Conservation (phyloP, 2,888 invertebrate species). For the Melieria picta region DNA sequence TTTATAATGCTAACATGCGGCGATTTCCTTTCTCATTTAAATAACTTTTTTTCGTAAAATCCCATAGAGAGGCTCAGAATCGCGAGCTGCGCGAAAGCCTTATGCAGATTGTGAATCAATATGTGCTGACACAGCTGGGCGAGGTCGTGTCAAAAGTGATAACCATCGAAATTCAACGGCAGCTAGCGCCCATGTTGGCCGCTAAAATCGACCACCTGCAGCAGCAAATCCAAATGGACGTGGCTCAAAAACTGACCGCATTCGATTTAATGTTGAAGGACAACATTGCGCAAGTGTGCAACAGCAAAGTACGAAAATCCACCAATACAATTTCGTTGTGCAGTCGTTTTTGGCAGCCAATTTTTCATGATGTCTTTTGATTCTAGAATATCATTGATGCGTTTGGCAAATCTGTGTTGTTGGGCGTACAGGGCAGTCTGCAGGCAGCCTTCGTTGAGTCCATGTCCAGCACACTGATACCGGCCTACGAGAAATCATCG, state of each 20-base stretch:
- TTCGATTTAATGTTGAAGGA: slow-evolving; percentile 82
- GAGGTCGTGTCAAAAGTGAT: slow-evolving; percentile 70
- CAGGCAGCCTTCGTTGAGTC: slow-evolving; percentile 82
- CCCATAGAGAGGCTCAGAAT: slow-evolving; percentile 66
- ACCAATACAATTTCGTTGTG: background rate
- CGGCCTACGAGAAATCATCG: slow-evolving; percentile 87
- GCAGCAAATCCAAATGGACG: slow-evolving; percentile 77
- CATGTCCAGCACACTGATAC: slow-evolving; percentile 80
- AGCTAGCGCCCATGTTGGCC: slow-evolving; percentile 70
- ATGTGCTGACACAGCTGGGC: slow-evolving; percentile 67
- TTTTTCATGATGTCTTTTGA: background rate
- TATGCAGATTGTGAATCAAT: slow-evolving; percentile 69
- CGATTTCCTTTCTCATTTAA: too few species aligned
- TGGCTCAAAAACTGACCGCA: slow-evolving; percentile 76
- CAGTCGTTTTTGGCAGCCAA: background rate
- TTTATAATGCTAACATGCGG: background rate
- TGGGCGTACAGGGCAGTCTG: slow-evolving; percentile 77
- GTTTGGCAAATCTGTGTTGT: slow-evolving; percentile 75
- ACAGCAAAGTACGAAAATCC: slow-evolving; percentile 75
- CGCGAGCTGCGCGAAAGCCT: slow-evolving; percentile 68
- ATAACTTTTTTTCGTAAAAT: background rate
- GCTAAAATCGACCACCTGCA: slow-evolving; percentile 76
- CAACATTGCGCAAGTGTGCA: slow-evolving; percentile 81
- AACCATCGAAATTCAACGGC: slow-evolving; percentile 70
- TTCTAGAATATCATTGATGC: slow-evolving; percentile 77